These are phyloP conservation scores for Hylyphantes graminicola DNA, from an alignment of 1,140 invertebrate genomes.

Conservation along the genomic window DNA sequence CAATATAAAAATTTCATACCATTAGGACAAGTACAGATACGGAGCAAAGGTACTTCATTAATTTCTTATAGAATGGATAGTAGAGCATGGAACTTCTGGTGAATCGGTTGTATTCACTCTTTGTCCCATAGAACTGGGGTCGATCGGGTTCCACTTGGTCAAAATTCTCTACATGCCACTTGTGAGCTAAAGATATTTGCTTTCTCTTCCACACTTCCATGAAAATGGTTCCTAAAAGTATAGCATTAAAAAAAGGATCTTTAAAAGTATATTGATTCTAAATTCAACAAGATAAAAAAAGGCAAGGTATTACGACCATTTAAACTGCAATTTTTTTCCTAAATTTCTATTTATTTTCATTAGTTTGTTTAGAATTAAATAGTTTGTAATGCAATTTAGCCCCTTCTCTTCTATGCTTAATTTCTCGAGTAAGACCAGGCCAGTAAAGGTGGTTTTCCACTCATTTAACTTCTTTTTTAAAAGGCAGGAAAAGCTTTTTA, in stretches of 20 bases:
- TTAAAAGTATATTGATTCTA: too few species aligned
- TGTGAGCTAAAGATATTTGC: constrained; percentile 67
- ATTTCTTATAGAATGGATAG: constrained; percentile 65
- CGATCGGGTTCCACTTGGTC: constrained; percentile 68
- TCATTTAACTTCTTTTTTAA: too few species aligned
- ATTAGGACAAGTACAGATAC: constrained; percentile 66
- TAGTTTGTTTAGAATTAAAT: too few species aligned
- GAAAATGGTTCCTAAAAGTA: constrained; percentile 66
- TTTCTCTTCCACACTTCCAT: constrained; percentile 70
- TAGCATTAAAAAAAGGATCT: not conserved
- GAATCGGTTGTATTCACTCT: constrained; percentile 64
- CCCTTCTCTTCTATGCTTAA: too few species aligned
- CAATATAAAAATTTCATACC: constrained; percentile 62
- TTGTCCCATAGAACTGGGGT: constrained; percentile 67
- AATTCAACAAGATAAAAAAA: too few species aligned
- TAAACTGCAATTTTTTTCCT: too few species aligned
- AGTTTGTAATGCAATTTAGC: too few species aligned
- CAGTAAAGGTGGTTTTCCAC: too few species aligned
- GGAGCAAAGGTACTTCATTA: constrained; percentile 67
- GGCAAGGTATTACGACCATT: too few species aligned
- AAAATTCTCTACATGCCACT: constrained; percentile 70
- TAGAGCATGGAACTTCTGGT: constrained; percentile 64
- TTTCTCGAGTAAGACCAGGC: too few species aligned
- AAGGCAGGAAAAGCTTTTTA: too few species aligned
- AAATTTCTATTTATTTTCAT: too few species aligned